Percentiles rank a stretch among this genome's conserved stretches.
These are phyloP conservation scores for Stenopsyche tienmushanensis DNA, from an alignment of 1,140 invertebrate species.

Conservation along the genomic window DNA sequence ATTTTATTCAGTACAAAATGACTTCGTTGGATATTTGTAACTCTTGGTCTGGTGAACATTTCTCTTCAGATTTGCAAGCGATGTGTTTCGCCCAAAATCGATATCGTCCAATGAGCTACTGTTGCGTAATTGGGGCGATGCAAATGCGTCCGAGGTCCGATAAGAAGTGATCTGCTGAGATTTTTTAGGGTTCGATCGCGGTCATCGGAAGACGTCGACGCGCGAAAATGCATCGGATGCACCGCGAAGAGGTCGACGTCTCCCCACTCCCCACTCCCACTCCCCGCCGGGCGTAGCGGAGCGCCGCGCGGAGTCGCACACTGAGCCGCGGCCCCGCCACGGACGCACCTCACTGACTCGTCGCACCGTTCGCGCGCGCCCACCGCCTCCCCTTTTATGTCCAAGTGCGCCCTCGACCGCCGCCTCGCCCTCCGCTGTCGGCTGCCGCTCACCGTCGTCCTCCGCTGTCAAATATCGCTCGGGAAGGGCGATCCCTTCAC, in stretches of 20 bases:
- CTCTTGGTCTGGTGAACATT: no score
- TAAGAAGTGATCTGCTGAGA: no score
- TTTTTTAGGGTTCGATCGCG: no score
- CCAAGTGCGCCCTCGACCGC: background rate
- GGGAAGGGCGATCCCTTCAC: background rate
- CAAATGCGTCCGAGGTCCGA: no score
- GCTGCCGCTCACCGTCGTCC: background rate
- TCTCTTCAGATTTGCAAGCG: no score
- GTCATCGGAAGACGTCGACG: no score
- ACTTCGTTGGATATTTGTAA: no score
- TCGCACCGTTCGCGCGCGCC: background rate
- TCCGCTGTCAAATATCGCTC: slow-evolving; percentile 1
- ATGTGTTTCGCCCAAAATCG: no score
- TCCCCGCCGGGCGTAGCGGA: background rate
- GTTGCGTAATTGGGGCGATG: no score
- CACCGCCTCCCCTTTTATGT: background rate
- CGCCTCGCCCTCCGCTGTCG: background rate
- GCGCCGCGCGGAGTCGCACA: background rate
- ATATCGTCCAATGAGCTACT: no score
- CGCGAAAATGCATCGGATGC: no score
- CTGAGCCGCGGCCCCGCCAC: background rate
- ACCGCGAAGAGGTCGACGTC: background rate
- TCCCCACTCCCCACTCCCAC: background rate
- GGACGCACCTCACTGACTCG: background rate
- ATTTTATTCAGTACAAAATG: no score